Conservation (phyloP, 2,113 vertebrate species). For the Glaucidium brasilianum region DNA sequence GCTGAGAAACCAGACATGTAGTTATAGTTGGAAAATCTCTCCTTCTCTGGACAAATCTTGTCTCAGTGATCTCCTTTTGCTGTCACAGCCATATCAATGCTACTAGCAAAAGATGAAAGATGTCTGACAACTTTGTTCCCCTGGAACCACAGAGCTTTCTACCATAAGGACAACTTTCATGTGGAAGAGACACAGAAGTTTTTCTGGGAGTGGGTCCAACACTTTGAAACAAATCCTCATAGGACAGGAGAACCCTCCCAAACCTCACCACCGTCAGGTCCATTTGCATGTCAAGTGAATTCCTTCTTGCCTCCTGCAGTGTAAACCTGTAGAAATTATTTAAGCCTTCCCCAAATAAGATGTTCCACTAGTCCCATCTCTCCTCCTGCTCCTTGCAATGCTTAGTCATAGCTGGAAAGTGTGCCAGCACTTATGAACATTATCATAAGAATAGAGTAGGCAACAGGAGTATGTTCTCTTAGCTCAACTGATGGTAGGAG, state of each 20-base stretch:
- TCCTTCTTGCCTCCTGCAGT: slow-evolving; percentile 31
- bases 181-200: slow-evolving; percentile 35
- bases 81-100: slow-evolving; percentile 16
- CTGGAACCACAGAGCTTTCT: slow-evolving; percentile 44
- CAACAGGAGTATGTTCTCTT: background rate
- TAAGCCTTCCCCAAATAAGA: slow-evolving; percentile 13
- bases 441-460: background rate
- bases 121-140: slow-evolving; percentile 52
- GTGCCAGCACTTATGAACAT: background rate
- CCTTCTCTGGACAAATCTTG: background rate
- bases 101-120: slow-evolving; percentile 40
- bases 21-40: slow-evolving; percentile 40
- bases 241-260: slow-evolving; percentile 11
- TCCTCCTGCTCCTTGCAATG: slow-evolving; percentile 9
- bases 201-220: slow-evolving; percentile 35
- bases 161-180: slow-evolving; percentile 41
- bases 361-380: background rate
- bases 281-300: slow-evolving; percentile 5
- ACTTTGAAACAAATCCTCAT: slow-evolving; percentile 55
- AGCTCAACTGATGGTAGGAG: background rate
- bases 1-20: slow-evolving; percentile 10
- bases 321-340: background rate
- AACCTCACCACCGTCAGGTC: slow-evolving; percentile 26
- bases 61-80: slow-evolving; percentile 46
- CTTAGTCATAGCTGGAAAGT: slow-evolving; percentile 9